phyloP scores from a whole-genome alignment of 2,113 vertebrate species.

The Chrysochloris asiatica region DNA sequence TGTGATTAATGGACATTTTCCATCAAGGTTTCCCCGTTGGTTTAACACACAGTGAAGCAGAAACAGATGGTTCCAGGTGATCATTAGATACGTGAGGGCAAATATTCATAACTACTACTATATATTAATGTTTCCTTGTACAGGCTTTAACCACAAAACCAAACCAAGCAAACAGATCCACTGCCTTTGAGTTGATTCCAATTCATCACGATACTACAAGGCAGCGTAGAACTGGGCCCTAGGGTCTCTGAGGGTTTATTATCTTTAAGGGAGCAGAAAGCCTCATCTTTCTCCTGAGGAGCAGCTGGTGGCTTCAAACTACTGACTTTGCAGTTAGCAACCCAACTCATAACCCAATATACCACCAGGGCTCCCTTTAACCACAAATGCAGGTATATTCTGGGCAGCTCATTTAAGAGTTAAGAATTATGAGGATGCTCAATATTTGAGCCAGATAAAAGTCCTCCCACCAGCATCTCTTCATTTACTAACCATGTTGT shows the following conservation, averaged over 20 bases:
- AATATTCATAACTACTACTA: neutral
- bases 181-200: no score
- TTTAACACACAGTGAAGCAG: neutral
- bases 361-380: no score
- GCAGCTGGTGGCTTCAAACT: no score
- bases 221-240: no score
- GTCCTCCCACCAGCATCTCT: neutral
- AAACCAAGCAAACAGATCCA: no score
- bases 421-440: neutral
- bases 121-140: neutral
- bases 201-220: no score
- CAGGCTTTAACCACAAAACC: neutral
- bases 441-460: neutral
- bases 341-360: no score
- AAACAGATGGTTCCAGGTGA: slow-evolving; percentile 45
- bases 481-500: neutral
- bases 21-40: neutral
- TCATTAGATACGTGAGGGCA: neutral
- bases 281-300: no score
- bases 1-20: slow-evolving; percentile 25
- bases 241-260: no score
- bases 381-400: neutral
- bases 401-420: neutral
- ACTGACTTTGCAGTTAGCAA: no score
- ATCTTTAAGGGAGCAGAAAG: no score